Percentiles rank a stretch among this genome's conserved stretches.
phyloP scores from a whole-genome alignment of 2,113 vertebrate species.

The Phalacrocorax carbo region DNA sequence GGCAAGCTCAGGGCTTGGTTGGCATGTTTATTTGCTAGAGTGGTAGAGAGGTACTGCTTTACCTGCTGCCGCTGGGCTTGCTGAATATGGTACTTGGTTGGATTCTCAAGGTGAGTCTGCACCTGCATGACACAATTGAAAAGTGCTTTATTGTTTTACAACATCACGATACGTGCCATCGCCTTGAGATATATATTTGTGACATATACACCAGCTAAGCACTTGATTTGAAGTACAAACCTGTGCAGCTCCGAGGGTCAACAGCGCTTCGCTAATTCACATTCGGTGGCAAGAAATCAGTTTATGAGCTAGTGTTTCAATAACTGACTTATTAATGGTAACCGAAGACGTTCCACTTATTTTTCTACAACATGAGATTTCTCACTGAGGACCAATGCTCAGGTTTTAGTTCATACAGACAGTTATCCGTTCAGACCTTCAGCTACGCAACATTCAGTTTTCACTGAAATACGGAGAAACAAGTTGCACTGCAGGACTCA shows the following conservation, averaged over 20 bases:
- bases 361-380: background rate
- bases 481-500: background rate
- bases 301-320: background rate
- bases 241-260: background rate
- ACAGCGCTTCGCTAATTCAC: accelerated
- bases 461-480: background rate
- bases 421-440: background rate
- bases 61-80: slow-evolving; percentile 97
- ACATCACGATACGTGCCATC: accelerated
- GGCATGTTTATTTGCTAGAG: slow-evolving; percentile 89
- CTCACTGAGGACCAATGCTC: background rate
- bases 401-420: background rate
- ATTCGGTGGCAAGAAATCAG: background rate
- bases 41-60: slow-evolving; percentile 95
- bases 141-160: background rate
- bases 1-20: slow-evolving; percentile 93
- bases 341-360: background rate
- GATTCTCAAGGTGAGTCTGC: slow-evolving; percentile 95
- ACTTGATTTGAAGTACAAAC: background rate
- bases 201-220: background rate
- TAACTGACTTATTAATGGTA: background rate
- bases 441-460: background rate
- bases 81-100: slow-evolving; percentile 95
- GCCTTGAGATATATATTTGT: background rate
- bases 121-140: slow-evolving; percentile 74